phyloP scores from a whole-genome alignment of 1,140 invertebrate species.

The Drosophila tsacasi region DNA sequence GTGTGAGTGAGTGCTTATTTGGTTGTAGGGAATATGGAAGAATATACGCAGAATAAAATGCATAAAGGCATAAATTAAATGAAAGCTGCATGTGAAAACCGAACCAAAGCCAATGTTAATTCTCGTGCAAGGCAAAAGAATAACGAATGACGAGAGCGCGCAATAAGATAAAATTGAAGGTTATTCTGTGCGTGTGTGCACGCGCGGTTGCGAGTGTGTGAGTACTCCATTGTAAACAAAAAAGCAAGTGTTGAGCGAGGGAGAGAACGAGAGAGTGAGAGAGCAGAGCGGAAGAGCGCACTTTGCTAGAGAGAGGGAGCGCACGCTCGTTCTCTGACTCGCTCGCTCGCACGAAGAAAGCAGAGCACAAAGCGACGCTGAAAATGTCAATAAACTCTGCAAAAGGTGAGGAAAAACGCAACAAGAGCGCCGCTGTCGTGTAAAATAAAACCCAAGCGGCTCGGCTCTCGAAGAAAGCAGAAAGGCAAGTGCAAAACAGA shows the following conservation, averaged over 20 bases:
- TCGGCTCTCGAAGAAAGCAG: conserved; percentile 67
- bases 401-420: conserved; percentile 83
- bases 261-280: conserved; percentile 21
- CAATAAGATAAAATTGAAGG: conserved; percentile 83
- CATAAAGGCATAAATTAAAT: conserved; percentile 18
- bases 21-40: conserved; percentile 9
- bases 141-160: conserved; percentile 52
- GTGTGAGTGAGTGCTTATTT: conserved; percentile 7
- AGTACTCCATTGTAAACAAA: conserved; percentile 65
- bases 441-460: conserved; percentile 67
- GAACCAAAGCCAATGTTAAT: conserved; percentile 53
- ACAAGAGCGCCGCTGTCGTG: conserved; percentile 70
- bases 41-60: conserved; percentile 18
- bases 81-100: conserved; percentile 24
- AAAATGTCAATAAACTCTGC: conserved; percentile 84
- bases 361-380: conserved; percentile 78
- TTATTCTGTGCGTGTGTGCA: conserved; percentile 57
- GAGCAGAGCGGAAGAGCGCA: conserved; percentile 23
- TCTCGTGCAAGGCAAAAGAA: conserved; percentile 39
- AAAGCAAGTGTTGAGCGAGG: conserved; percentile 69
- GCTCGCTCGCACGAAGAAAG: conserved; percentile 67
- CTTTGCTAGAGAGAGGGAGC: conserved; percentile 46
- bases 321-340: conserved; percentile 43
- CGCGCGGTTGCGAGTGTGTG: conserved; percentile 9
- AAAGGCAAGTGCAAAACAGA: conserved; percentile 64